Evolutionary conservation across 2,888 invertebrate genomes (phyloP).

Genomic region (Brachylomia viminalis): DNA sequence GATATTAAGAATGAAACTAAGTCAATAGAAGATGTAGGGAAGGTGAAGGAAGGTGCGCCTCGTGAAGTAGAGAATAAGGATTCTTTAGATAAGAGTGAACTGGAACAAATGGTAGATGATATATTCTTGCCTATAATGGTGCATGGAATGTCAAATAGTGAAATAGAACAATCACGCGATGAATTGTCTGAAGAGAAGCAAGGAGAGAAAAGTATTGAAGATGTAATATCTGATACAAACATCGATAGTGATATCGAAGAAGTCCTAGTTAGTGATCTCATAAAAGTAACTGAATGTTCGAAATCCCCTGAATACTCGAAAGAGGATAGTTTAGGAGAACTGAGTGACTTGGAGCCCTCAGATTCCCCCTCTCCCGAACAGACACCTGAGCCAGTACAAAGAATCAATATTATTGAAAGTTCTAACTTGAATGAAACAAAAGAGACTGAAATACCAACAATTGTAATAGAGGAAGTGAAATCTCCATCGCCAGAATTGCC

Average conservation of each 20-base stretch:
- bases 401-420: conserved; percentile 61
- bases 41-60: conserved; percentile 68
- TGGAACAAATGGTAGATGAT: conserved; percentile 66
- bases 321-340: conserved; percentile 59
- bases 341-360: conserved; percentile 53
- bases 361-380: conserved; percentile 53
- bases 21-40: conserved; percentile 84
- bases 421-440: conserved; percentile 52
- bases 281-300: conserved; percentile 58
- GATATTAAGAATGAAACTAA: conserved; percentile 85
- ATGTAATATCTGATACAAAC: conserved; percentile 40
- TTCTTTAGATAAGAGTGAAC: conserved; percentile 62
- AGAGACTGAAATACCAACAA: conserved; percentile 65
- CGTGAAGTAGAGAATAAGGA: conserved; percentile 72
- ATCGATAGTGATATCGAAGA: conserved; percentile 59
- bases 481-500: conserved; percentile 69
- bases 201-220: conserved; percentile 31
- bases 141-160: conserved; percentile 60
- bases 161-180: conserved; percentile 59
- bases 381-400: conserved; percentile 81
- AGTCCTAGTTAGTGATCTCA: conserved; percentile 67
- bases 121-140: conserved; percentile 70
- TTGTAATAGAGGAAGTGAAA: conserved; percentile 63
- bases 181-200: conserved; percentile 45
- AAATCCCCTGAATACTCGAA: conserved; percentile 41